Percentiles rank a stretch among this genome's conserved stretches.
Evolutionary conservation across 2,113 vertebrate genomes (phyloP).

Genomic region (Campylorhamphus procurvoides): DNA sequence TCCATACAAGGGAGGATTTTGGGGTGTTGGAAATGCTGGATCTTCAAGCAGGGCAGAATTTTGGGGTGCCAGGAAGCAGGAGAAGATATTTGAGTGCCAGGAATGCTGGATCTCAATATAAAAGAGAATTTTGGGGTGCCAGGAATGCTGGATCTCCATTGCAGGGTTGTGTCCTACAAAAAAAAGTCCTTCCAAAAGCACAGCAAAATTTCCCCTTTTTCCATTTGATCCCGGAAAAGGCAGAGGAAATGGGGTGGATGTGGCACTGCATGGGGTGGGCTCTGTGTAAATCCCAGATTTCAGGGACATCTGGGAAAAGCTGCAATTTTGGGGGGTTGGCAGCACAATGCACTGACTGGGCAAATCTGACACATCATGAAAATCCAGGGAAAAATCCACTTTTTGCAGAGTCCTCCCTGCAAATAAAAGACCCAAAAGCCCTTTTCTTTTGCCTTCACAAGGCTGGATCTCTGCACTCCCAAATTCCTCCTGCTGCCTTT

Average conservation of each 20-base stretch:
- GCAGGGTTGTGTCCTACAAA: background rate
- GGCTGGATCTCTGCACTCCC: background rate
- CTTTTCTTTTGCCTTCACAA: background rate
- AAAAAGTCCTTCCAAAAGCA: background rate
- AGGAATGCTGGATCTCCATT: background rate
- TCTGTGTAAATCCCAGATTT: background rate
- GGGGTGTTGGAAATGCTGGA: background rate
- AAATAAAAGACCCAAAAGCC: background rate
- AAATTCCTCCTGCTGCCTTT: background rate
- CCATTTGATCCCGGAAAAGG: background rate
- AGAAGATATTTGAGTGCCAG: background rate
- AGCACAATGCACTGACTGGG: background rate
- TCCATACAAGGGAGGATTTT: background rate
- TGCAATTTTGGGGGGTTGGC: background rate
- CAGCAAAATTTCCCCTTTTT: background rate
- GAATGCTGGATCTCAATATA: rapidly evolving
- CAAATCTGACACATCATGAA: background rate
- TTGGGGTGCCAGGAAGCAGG: background rate
- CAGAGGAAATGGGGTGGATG: background rate
- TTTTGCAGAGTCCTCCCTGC: background rate
- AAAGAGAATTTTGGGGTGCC: background rate
- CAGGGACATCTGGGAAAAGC: background rate
- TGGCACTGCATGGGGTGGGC: background rate
- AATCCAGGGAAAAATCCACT: background rate
- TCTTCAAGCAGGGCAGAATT: background rate